phyloP scores from a whole-genome alignment of 2,797 vertebrate genomes.

The Lithobates sylvaticus region DNA sequence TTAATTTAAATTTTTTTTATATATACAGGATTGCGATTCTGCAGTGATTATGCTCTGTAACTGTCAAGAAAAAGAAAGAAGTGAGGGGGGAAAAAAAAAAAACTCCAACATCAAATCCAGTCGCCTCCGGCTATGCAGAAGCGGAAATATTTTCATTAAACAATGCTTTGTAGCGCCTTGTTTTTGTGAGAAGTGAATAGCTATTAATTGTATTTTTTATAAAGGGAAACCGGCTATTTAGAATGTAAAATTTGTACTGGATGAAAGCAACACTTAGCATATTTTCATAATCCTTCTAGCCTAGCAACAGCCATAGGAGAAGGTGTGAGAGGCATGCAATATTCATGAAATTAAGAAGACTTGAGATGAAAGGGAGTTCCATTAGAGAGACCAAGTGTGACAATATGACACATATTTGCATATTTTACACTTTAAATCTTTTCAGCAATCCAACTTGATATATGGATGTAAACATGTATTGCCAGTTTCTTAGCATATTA shows the following conservation, averaged over 20 bases:
- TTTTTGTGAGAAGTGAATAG: constrained; percentile 46
- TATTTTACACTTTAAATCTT: constrained; percentile 88
- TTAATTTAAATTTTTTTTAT: no score
- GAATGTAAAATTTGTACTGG: constrained; percentile 79
- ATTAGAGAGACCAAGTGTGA: constrained; percentile 87
- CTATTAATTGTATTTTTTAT: constrained; percentile 72
- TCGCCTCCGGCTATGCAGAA: constrained; percentile 21
- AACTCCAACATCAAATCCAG: neutral
- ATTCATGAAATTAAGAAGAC: constrained; percentile 87
- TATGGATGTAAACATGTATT: constrained; percentile 88
- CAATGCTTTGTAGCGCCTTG: constrained; percentile 48
- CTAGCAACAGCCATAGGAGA: constrained; percentile 81
- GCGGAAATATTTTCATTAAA: constrained; percentile 47
- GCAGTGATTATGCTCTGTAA: neutral
- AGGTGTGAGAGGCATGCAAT: constrained; percentile 83
- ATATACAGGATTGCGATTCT: neutral
- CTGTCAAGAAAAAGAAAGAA: neutral
- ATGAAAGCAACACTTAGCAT: constrained; percentile 84
- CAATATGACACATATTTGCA: constrained; percentile 88
- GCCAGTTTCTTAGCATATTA: constrained; percentile 88
- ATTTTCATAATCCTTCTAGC: constrained; percentile 85
- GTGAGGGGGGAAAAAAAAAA: neutral
- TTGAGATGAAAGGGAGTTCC: constrained; percentile 85
- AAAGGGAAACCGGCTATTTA: constrained; percentile 71
- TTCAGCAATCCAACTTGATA: constrained; percentile 87